Base-by-base conservation (phyloP, 2,113 vertebrate genomes). In the Callipepla californica region DNA sequence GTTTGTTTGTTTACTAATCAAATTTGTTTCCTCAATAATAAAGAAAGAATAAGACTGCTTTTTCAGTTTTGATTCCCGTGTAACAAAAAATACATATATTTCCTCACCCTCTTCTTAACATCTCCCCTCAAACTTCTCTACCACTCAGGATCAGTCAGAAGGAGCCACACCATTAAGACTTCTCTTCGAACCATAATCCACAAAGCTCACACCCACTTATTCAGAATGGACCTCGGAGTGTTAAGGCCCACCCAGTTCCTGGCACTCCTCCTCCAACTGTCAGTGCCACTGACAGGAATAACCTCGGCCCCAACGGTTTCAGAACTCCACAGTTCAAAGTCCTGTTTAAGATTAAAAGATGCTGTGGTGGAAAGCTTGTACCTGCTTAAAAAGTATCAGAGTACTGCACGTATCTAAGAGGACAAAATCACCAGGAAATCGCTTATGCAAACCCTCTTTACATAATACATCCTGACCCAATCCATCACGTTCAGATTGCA, bases 201-300 rank as follows among this genome's bases (percentile, higher is more conserved):
- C 42, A 59, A 74, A 86, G 3, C 45, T 65, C 44, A 59, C 22
- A 82, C 16, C 18, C 76, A 44, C 0, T 5, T 12, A 8, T 22
- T 67, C 23, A 74, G 66, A 74, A 91, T 74, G 20, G n/a, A 20
- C 16, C 61, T 76, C 32, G 91, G 30, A 66, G n/a, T 89, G 78
- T 58, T 23, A 50, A 78, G 40, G 34, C 5, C 45, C 19, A 26
- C n/a, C 80, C 61, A 67, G 23, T 20, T 85, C 70, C 75, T 53
- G 22, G 7, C 8, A 8, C 9, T 76, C 28, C 58, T 79, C 53
- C 32, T 18, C 68, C 32, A 23, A 7, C 57, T 91, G 18, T 61
- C 28, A 89, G 38, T 44, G 26, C 53, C 45, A 83, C 9, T n/a
- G 15, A 69, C 73, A 84, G 48, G 40, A 83, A 61, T 8, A 61